Evolutionary conservation across 2,888 invertebrate genomes (phyloP).

Genomic region (Alloplasta piceator): DNA sequence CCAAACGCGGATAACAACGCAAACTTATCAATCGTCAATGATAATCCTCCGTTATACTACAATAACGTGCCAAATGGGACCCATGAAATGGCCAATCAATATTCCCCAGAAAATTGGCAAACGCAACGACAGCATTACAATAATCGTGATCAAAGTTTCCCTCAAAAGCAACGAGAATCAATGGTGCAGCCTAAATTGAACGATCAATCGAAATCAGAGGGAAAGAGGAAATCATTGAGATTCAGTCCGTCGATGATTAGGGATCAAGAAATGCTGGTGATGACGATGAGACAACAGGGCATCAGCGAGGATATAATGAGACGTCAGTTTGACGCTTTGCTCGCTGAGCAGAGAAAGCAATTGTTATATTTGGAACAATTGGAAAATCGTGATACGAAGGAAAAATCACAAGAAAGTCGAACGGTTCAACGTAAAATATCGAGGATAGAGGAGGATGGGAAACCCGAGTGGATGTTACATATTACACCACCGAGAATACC

Average conservation of each 20-base stretch:
- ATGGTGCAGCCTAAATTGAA: not conserved
- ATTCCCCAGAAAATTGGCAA: constrained; percentile 15
- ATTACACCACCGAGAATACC: constrained; percentile 75
- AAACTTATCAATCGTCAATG: not conserved
- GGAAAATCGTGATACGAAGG: constrained; percentile 24
- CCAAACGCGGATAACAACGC: constrained; percentile 5
- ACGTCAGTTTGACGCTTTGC: constrained; percentile 76
- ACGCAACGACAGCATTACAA: not conserved
- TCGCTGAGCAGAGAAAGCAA: constrained; percentile 77
- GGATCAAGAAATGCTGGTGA: constrained; percentile 77
- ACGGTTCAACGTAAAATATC: constrained; percentile 53
- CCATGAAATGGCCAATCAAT: not conserved
- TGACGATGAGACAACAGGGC: constrained; percentile 76
- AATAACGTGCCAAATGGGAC: not conserved
- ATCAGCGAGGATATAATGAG: constrained; percentile 75
- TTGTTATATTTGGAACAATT: constrained; percentile 68
- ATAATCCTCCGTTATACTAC: not conserved
- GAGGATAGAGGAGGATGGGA: constrained; percentile 68
- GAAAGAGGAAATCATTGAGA: constrained; percentile 58
- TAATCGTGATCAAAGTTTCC: constrained; percentile 16
- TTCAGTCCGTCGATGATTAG: constrained; percentile 77
- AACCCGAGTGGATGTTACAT: constrained; percentile 79
- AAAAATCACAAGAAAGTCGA: constrained; percentile 20
- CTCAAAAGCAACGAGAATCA: constrained; percentile 3
- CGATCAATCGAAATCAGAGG: constrained; percentile 2